Evolutionary conservation across 2,797 vertebrate genomes (phyloP), one percentile per base, ranked within the genome.

Genomic region (Coracias cyanogaster): DNA sequence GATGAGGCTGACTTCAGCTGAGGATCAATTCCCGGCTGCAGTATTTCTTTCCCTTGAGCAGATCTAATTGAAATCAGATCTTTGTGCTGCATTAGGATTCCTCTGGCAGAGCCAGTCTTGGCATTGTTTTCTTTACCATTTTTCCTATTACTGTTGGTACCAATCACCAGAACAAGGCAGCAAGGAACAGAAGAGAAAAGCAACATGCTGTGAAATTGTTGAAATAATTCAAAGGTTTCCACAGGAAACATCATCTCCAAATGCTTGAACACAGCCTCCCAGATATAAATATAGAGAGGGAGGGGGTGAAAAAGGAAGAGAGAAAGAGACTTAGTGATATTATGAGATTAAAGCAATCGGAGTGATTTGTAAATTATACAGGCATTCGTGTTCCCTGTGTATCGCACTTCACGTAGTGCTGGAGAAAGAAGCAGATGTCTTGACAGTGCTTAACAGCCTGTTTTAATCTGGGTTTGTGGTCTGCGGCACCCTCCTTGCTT

Each of bases 151-250:
- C 96, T 96, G 94, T 97, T 97, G 96, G 96, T 97, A 94, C 96
- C 96, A 96, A 97, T 98, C 96, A 95, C 96, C 96, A 96, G 97
- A 96, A 97, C 91, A 96, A 96, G 92, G 95, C 97, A 97, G 98
- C 73, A 65, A 93, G 91, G 97, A 95, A 90, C 96, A 91, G 94
- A 94, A 76, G 92, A 94, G 94, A 94, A 93, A 95, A 96, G 96
- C 96, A 96, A 96, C 96, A 84, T 37, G 93, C 94, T 85, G 96
- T 93, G 94, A 97, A 97, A 97, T 97, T 97, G 96, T 95, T 97
- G 96, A 95, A 97, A 97, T 97, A 97, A 97, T 93, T 97, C 97
- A 96, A 96, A 96, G 96, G 96, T 97, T 97, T 98, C 97, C 94
- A 95, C 87, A 96, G 96, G 95, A 96, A 97, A 96, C 94, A 87